Base-by-base conservation (phyloP, 2,113 vertebrate species). In the Sebastes fasciatus region DNA sequence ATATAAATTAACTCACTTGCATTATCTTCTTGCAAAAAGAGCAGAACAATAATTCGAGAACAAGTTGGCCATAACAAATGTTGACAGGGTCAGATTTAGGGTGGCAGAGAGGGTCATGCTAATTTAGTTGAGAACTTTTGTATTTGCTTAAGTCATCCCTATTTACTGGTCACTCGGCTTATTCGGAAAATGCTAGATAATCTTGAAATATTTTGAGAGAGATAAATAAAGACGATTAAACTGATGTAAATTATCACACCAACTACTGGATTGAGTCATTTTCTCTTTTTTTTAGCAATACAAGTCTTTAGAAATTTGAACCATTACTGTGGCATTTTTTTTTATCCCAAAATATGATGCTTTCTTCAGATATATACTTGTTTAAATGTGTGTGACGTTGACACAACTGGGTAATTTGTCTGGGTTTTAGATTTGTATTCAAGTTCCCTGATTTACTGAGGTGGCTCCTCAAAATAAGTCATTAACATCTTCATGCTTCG, bases 281-380 rank as follows among this genome's bases (percentile, higher is more conserved):
- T 58, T 0, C 0, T 26, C 21, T 19, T 26, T 60, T 58, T 60
- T 3, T 26, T 26, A 26, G 21, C 57, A 60, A 26, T 60, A 21
- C 6, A 26, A 40, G 26, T 58, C 5, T 62, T 62, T 62, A 42
- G 57, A 60, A 12, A 11, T 23, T 70, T 51, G 16, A 51, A 46
- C 2, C 14, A 34, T 6, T 63, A 42, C 19, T 62, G 72, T 83
- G 54, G 45, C 49, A 71, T 77, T 80, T 70, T 16, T 77, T 85
- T 80, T 70, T 16, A 26, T 26, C 2, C 34, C 2, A 14, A 72
- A 71, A 71, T 19, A 23, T 14, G 21, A 78, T 0, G 4, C 45
- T 42, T 21, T 45, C 21, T 74, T 73, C 51, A 52, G 6, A 73
- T 40, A 48, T 46, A 66, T 16, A 55, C 16, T 49, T 49, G 14